Evolutionary conservation across 2,113 vertebrate genomes (phyloP).

Genomic region (Delphinapterus leucas): DNA sequence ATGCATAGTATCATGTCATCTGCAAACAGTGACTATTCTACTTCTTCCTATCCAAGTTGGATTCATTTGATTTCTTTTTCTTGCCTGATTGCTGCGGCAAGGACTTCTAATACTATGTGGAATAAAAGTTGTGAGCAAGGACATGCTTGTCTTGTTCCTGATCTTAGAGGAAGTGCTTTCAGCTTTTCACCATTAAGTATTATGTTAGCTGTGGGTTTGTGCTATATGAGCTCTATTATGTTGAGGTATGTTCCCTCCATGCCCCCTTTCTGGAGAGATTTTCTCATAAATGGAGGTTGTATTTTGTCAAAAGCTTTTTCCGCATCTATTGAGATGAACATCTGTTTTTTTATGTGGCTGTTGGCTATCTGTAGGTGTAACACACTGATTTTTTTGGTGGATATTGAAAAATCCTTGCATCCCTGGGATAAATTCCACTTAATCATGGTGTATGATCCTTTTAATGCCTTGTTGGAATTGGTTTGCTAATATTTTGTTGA

Average conservation of each 20-base stretch:
- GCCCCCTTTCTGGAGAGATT: neutral
- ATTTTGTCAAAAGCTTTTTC: neutral
- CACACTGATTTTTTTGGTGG: neutral
- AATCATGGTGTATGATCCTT: neutral
- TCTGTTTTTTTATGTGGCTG: neutral
- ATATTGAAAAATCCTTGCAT: neutral
- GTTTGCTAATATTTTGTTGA: neutral
- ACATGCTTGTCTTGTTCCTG: neutral
- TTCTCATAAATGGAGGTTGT: neutral
- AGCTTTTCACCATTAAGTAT: neutral
- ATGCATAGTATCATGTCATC: neutral
- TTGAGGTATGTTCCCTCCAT: neutral
- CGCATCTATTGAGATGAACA: neutral
- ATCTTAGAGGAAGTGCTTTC: neutral
- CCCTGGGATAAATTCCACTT: neutral
- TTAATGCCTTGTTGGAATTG: neutral
- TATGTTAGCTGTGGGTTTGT: neutral
- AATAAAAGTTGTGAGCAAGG: neutral
- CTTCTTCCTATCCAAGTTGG: neutral
- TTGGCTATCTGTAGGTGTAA: neutral
- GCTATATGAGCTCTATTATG: neutral
- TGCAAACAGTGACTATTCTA: neutral
- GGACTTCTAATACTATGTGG: neutral
- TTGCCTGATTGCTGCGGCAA: neutral
- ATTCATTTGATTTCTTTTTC: neutral